phyloP scores from a whole-genome alignment of 2,113 vertebrate species.

The Semnornis frantzii region DNA sequence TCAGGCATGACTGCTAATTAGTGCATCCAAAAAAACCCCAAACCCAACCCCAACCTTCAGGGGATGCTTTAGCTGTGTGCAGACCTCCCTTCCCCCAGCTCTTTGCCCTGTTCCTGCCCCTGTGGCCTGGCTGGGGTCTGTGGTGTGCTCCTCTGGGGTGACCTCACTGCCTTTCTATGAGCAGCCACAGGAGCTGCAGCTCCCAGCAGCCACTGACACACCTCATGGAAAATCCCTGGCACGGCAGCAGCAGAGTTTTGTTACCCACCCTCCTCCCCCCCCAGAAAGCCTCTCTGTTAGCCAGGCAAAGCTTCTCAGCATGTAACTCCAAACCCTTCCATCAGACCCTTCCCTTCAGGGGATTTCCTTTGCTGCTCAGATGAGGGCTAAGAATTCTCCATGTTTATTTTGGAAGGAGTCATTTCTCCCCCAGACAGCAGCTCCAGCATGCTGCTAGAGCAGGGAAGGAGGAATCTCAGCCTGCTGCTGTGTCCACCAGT shows the following conservation, averaged over 20 bases:
- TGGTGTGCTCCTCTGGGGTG: neutral
- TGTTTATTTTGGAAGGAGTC: neutral
- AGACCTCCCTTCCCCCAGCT: neutral
- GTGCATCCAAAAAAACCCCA: neutral
- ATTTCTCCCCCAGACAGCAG: neutral
- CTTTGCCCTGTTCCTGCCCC: neutral
- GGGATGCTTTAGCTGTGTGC: neutral
- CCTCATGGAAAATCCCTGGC: constrained; percentile 44
- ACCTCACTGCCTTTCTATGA: neutral
- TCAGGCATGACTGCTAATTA: neutral
- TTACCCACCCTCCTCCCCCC: neutral
- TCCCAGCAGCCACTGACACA: neutral
- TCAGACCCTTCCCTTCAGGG: neutral
- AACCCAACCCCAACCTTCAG: neutral
- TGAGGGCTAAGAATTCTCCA: neutral
- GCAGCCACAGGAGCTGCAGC: neutral
- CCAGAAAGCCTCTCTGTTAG: neutral
- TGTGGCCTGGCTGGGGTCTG: neutral
- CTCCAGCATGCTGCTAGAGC: fast-evolving
- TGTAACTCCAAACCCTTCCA: neutral
- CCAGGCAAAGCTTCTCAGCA: neutral
- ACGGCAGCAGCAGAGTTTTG: neutral
- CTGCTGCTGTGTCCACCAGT: fast-evolving
- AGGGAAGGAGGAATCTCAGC: neutral
- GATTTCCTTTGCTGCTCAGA: constrained; percentile 29